Evolutionary conservation across 2,888 invertebrate species (phyloP), one percentile per base, ranked within the genome.

Genomic region (Dorcus hopei): DNA sequence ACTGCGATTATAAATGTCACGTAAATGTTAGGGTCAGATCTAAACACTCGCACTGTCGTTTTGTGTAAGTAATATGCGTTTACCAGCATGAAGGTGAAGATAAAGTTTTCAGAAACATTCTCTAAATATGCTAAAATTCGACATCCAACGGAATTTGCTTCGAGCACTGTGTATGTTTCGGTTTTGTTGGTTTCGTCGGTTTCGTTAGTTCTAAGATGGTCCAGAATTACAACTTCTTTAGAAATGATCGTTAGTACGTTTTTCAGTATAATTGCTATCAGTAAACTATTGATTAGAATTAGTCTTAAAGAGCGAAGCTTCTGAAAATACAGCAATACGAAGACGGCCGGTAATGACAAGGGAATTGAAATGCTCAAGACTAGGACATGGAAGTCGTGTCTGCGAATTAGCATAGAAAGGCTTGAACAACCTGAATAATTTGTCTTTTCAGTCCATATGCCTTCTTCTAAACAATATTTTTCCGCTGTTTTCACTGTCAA

Each of bases 1-100:
- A 76, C 72, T 3, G 81, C 82, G n/a, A 78, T 66, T 2, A 69
- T 70, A 64, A 85, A 84, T 3, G 84, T 73, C 65, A 77, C 74
- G 3, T 70, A 72, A 14, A 85, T 76, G n/a, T 80, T 81, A 9
- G 85, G 76, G 55, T 86, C 83, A 45, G 79, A 79, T 77, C 45
- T 81, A 68, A 89, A 88, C 0, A 87, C 83, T 16, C 85, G 82
- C 0, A 86, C 88, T 33, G 90, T 85, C 14, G 85, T 79, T 48
- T 87, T 82, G 68, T 89, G 88, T 3, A 90, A 72, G 70, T 85
- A 87, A 40, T 85, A 76, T 0, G 85, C 87, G 70, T 87, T 87
- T 1, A 85, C 77, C 48, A 89, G 76, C 89, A 89, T 89, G 72
- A 86, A 87, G 3, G 85, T 82, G 69, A 87, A 90, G 45, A 88